A percentile compares a stretch with the other conserved stretches of the same genome.
These are phyloP conservation scores for Myrmecophaga tridactyla DNA, from an alignment of 2,113 vertebrate genomes.

Conservation along the genomic window DNA sequence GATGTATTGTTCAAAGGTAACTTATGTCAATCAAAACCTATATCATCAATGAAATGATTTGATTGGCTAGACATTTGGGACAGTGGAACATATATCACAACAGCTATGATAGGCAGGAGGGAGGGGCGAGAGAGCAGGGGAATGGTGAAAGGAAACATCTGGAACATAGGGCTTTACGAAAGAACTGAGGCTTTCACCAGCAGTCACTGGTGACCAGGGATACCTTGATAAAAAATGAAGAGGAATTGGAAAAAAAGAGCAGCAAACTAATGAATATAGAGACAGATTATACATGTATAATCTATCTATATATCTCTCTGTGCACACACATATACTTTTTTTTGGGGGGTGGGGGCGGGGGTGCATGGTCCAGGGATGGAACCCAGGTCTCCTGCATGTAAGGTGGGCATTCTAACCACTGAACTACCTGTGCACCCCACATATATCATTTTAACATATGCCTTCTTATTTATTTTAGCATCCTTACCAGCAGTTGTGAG, in stretches of 20 bases:
- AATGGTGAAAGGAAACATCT: neutral
- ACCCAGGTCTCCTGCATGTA: too few species aligned
- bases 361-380: too few species aligned
- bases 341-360: too few species aligned
- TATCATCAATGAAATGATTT: neutral
- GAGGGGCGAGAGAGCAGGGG: accelerated
- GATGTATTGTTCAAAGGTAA: neutral
- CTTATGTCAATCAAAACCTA: neutral
- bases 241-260: neutral
- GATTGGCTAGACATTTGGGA: neutral
- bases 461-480: neutral
- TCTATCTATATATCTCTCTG: too few species aligned
- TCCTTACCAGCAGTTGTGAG: neutral
- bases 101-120: neutral
- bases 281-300: too few species aligned
- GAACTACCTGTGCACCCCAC: too few species aligned
- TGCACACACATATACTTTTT: too few species aligned
- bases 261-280: neutral
- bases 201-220: accelerated
- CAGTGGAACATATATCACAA: neutral
- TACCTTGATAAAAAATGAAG: neutral
- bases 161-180: neutral
- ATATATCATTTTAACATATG: neutral
- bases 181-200: neutral
- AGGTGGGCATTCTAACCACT: too few species aligned